These are phyloP conservation scores for Mallotus villosus DNA, from an alignment of 2,797 vertebrate genomes.

Conservation along the genomic window DNA sequence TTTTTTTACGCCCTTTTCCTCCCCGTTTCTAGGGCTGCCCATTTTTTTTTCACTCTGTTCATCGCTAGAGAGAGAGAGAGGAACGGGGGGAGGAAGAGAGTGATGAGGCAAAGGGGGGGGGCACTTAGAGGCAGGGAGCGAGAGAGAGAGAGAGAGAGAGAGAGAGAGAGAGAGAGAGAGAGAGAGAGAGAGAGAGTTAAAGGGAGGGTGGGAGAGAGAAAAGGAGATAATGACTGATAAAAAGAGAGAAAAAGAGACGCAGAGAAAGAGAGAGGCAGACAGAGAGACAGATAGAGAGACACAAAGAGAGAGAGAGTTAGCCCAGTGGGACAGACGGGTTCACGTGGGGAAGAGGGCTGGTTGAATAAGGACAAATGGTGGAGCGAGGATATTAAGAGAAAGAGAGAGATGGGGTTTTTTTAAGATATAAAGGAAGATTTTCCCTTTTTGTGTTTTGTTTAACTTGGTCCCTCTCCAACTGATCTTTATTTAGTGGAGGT, in stretches of 20 bases:
- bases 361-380: no score
- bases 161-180: slow-evolving; percentile 1
- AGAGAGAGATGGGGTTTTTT: neutral
- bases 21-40: neutral
- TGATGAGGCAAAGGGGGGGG: slow-evolving; percentile 21
- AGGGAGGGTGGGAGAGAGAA: no score
- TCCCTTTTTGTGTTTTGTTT: slow-evolving; percentile 34
- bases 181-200: no score
- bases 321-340: no score
- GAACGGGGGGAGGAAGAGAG: slow-evolving; percentile 26
- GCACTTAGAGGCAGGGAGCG: neutral
- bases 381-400: no score
- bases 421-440: slow-evolving; percentile 23
- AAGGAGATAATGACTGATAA: no score
- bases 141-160: no score
- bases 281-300: no score
- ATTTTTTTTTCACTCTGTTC: slow-evolving; percentile 13
- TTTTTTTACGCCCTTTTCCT: slow-evolving; percentile 25
- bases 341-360: no score
- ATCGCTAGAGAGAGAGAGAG: slow-evolving; percentile 19
- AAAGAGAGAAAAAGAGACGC: no score
- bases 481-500: slow-evolving; percentile 31
- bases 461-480: slow-evolving; percentile 11
- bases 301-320: no score
- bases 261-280: no score